These are phyloP conservation scores for Drosophila murphyi DNA, from an alignment of 1,140 invertebrate species.

Conservation along the genomic window DNA sequence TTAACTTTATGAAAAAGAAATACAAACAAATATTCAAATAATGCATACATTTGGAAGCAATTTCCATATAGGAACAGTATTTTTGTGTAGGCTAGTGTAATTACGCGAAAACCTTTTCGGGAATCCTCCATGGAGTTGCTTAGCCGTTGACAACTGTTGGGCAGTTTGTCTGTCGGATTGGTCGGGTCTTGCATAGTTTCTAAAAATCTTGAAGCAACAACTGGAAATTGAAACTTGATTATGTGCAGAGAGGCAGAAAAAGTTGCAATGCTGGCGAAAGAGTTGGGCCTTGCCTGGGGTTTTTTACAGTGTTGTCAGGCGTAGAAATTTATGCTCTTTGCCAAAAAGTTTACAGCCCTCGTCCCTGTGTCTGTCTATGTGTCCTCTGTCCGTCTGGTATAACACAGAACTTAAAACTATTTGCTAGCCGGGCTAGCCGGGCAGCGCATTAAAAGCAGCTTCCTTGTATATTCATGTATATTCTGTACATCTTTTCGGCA, in stretches of 20 bases:
- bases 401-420: constrained; percentile 62
- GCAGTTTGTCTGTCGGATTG: constrained; percentile 35
- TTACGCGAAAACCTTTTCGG: constrained; percentile 46
- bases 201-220: constrained; percentile 64
- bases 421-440: constrained; percentile 50
- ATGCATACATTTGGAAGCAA: not conserved
- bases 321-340: constrained; percentile 79
- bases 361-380: constrained; percentile 7
- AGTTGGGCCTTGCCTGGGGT: constrained; percentile 16
- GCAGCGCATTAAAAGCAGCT: constrained; percentile 60
- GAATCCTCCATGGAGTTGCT: constrained; percentile 28
- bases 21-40: too few species aligned
- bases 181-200: constrained; percentile 63
- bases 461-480: constrained; percentile 70
- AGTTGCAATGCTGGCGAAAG: constrained; percentile 34
- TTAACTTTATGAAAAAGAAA: too few species aligned
- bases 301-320: constrained; percentile 57
- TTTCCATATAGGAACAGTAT: not conserved
- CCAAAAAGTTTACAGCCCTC: constrained; percentile 63
- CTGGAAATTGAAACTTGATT: constrained; percentile 81
- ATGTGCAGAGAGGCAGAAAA: constrained; percentile 76
- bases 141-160: constrained; percentile 71
- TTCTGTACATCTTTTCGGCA: constrained; percentile 58
- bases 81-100: constrained; percentile 53
- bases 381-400: constrained; percentile 35